Evolutionary conservation across 2,797 vertebrate genomes (phyloP).

Genomic region (Esox masquinongy): DNA sequence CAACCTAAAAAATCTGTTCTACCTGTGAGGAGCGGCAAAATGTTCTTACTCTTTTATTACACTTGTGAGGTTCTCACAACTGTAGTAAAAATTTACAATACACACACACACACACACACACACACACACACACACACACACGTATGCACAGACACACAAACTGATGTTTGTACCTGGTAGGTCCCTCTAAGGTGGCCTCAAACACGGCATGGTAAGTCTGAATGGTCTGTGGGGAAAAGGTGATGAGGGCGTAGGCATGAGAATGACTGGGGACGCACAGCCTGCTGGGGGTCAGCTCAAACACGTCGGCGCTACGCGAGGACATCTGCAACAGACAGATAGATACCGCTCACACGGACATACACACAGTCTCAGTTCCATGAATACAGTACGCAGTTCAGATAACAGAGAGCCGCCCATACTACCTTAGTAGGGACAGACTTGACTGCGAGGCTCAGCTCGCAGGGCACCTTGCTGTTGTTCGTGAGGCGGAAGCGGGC

Average conservation of each 20-base stretch:
- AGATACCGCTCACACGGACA: background rate
- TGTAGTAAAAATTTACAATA: background rate
- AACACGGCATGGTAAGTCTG: constrained; percentile 77
- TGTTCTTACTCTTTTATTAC: no score
- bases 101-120: constrained; percentile 1
- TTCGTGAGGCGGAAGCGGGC: constrained; percentile 88
- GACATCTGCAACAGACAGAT: constrained; percentile 24
- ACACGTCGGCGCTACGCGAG: constrained; percentile 55
- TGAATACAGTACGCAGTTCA: background rate
- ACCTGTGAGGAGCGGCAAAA: no score
- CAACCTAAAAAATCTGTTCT: no score
- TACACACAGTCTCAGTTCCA: background rate
- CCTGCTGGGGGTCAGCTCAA: constrained; percentile 71
- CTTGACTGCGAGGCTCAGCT: constrained; percentile 72
- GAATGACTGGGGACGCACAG: constrained; percentile 71
- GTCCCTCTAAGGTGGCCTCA: constrained; percentile 70
- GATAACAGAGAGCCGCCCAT: background rate
- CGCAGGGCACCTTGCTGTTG: constrained; percentile 77
- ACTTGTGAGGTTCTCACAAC: no score
- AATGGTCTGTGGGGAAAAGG: constrained; percentile 73
- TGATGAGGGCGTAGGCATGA: constrained; percentile 64
- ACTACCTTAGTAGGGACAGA: constrained; percentile 71
- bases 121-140: constrained; percentile 9
- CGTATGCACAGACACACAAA: background rate
- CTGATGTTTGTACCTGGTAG: constrained; percentile 63